phyloP scores from a whole-genome alignment of 2,113 vertebrate genomes.

The Hymenochirus boettgeri region DNA sequence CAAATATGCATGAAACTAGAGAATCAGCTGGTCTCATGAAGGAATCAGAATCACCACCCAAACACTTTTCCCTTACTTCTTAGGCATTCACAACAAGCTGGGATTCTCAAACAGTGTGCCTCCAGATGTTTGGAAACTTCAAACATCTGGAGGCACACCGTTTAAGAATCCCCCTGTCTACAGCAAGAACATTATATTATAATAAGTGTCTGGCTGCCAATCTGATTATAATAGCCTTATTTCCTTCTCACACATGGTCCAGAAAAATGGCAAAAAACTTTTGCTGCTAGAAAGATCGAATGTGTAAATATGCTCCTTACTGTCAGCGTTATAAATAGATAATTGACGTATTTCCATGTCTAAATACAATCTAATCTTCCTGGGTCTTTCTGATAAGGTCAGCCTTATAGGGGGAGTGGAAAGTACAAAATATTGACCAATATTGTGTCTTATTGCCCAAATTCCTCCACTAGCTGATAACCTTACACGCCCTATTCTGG shows the following conservation, averaged over 20 bases:
- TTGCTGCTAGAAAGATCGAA: constrained; percentile 49
- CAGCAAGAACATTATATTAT: no score
- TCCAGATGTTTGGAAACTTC: no score
- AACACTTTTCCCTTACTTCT: no score
- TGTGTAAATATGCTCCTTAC: constrained; percentile 55
- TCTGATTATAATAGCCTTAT: no score
- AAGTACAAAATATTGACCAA: constrained; percentile 60
- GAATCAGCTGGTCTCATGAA: no score
- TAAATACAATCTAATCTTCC: constrained; percentile 52
- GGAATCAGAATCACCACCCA: no score
- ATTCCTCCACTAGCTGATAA: constrained; percentile 60
- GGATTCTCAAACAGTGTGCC: no score
- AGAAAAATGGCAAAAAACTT: constrained; percentile 55
- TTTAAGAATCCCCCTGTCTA: no score
- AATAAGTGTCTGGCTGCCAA: no score
- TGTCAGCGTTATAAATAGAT: constrained; percentile 53
- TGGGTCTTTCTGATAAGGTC: constrained; percentile 6
- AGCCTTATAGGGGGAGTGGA: constrained; percentile 51
- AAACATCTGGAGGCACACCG: no score
- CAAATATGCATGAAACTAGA: no score
- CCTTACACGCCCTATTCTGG: background rate
- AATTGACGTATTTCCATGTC: constrained; percentile 56
- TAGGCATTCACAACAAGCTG: no score
- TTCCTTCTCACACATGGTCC: constrained; percentile 44
- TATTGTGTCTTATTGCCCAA: constrained; percentile 63